Evolutionary conservation across 2,797 vertebrate genomes (phyloP).

Genomic region (Pterois miles): DNA sequence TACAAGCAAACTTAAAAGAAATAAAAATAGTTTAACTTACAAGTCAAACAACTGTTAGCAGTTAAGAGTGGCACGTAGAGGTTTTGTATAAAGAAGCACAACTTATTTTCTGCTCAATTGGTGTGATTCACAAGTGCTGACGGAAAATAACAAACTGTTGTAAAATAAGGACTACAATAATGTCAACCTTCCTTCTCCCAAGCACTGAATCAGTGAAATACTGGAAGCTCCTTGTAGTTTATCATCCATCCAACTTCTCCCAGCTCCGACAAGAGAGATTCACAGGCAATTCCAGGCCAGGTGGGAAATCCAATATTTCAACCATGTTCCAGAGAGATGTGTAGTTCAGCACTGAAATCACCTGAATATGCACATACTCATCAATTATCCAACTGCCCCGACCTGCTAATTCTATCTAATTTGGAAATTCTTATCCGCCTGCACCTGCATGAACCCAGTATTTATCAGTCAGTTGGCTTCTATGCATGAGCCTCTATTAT

Average conservation of each 20-base stretch:
- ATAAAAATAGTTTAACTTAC: neutral
- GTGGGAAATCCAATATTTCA: neutral
- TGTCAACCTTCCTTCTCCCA: neutral
- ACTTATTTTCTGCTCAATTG: neutral
- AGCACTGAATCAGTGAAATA: neutral
- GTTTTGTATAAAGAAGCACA: neutral
- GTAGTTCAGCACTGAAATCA: neutral
- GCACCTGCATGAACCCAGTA: conserved; percentile 7
- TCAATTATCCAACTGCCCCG: conserved; percentile 6
- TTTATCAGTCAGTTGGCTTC: conserved; percentile 9
- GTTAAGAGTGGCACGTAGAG: neutral
- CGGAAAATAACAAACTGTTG: neutral
- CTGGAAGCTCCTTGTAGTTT: neutral
- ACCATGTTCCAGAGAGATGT: neutral
- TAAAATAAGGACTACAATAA: neutral
- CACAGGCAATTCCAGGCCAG: neutral
- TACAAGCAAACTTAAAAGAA: neutral
- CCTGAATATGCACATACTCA: neutral
- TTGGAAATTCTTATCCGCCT: conserved; percentile 10
- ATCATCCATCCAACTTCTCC: neutral
- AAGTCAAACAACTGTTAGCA: neutral
- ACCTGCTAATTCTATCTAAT: conserved; percentile 13
- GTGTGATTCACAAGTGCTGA: neutral
- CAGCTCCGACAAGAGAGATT: neutral
- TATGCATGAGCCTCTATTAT: neutral